phyloP scores from a whole-genome alignment of 2,797 vertebrate genomes.

The Liparis tanakae region DNA sequence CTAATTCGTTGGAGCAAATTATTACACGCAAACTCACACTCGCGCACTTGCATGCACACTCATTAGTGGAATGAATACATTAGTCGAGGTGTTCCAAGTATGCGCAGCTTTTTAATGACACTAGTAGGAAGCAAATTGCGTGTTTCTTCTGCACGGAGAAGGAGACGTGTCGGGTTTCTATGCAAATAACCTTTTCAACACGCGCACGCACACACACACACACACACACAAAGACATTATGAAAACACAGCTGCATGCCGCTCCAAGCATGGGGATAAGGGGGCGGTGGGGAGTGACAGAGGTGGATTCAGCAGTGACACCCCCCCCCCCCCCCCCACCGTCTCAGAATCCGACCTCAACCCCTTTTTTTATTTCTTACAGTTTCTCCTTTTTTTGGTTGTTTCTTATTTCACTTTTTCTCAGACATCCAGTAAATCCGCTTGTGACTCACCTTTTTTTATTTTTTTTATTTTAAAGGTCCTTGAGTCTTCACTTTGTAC shows the following conservation, averaged over 20 bases:
- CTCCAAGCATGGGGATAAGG: background rate
- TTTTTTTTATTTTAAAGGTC: background rate
- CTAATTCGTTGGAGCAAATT: conserved; percentile 8
- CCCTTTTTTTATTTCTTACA: background rate
- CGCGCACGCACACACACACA: background rate
- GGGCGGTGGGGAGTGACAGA: conserved; percentile 2
- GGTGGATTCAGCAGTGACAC: too few species aligned
- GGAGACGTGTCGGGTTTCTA: background rate
- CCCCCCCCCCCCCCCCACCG: too few species aligned
- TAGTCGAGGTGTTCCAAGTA: conserved; percentile 6
- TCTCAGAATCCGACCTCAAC: background rate
- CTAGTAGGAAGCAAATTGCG: background rate
- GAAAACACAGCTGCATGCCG: conserved; percentile 8
- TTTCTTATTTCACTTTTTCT: background rate
- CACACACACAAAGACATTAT: conserved; percentile 6
- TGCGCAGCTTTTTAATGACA: background rate
- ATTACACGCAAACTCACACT: background rate
- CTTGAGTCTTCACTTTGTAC: background rate
- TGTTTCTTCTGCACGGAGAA: conserved; percentile 8
- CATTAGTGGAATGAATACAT: background rate
- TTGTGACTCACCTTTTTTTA: background rate
- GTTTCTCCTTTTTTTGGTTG: background rate
- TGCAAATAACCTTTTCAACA: background rate
- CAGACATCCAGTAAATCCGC: background rate
- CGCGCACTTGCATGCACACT: background rate